Base-by-base conservation (phyloP, 2,113 vertebrate genomes). In the Formicarius rufipectus region DNA sequence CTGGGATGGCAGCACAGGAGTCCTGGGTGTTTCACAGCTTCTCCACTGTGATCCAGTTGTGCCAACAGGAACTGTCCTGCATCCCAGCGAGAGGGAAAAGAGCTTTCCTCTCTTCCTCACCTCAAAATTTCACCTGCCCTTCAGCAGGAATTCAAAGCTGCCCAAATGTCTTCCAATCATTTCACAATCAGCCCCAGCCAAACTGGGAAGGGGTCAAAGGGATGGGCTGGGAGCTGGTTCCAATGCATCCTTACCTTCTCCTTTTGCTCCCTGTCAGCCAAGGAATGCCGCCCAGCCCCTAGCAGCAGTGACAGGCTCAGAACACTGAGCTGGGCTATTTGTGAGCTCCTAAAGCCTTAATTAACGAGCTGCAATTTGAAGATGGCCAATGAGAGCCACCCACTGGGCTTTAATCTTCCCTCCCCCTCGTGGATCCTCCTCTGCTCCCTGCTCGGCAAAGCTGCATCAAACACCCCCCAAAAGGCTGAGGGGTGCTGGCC, bases 271-370 rank as follows among this genome's bases (percentile, higher is more conserved):
- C 33, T 84, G 22, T 8, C 71, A 74, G 80, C 33, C 39, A 3
- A 84, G 39, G n/a, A 23, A 13, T 6, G 19, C 66, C 89, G 58
- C 0, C 25, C 78, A 72, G 83, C 52, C 75, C 59, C 84, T 16
- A 5, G 3, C 44, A n/a, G 67, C 22, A 7, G 81, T 7, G 1
- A 24, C 44, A 4, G 52, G 64, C 69, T 76, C 2, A 0, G 60
- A 56, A 8, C 12, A 30, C 20, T 53, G n/a, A 42, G 52, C 81
- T 2, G 73, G 44, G 81, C 89, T 94, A 92, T 93, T 93, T 94
- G 75, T 82, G 78, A 93, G 55, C 88, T 83, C 50, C 72, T 92
- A 95, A 97, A 93, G 69, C 93, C 76, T 94, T 91, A 66, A 96
- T 93, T 74, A 90, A 73, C 0, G 0, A 81, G 84, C 35, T 0